A percentile compares a stretch with the other conserved stretches of the same genome.
Conservation (phyloP, 2,888 invertebrate genomes). For the Drosophila imparisetae region DNA sequence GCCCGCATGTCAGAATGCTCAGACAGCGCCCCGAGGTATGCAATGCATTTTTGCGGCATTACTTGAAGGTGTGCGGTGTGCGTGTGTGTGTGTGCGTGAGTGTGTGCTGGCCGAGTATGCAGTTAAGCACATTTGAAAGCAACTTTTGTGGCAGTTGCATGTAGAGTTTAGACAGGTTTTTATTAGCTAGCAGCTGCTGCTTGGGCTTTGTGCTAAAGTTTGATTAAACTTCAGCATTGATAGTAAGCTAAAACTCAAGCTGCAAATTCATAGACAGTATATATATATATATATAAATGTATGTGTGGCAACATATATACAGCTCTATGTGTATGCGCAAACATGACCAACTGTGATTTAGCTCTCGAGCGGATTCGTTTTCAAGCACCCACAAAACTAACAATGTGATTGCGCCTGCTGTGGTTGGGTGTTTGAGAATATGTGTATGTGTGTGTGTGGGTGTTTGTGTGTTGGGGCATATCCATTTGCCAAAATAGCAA, state of each 20-base stretch:
- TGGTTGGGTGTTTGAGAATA: neutral
- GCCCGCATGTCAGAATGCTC: conserved; percentile 27
- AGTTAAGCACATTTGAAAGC: conserved; percentile 37
- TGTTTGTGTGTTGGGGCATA: conserved; percentile 50
- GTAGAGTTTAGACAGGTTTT: conserved; percentile 53
- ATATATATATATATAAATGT: neutral
- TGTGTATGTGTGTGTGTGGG: neutral
- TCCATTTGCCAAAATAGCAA: conserved; percentile 80
- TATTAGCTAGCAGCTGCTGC: conserved; percentile 47
- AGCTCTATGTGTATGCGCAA: neutral
- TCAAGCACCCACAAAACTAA: conserved; percentile 36
- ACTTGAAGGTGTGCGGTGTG: conserved; percentile 38
- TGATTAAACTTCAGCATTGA: conserved; percentile 66
- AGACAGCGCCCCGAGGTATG: conserved; percentile 58
- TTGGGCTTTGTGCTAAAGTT: conserved; percentile 48
- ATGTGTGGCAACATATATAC: neutral
- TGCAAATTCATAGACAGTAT: conserved; percentile 45
- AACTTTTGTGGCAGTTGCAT: conserved; percentile 55
- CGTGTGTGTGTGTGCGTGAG: neutral
- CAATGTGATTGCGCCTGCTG: conserved; percentile 31
- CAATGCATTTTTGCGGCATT: conserved; percentile 39
- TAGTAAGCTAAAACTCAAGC: conserved; percentile 42
- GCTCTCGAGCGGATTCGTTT: conserved; percentile 31
- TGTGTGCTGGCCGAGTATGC: conserved; percentile 11
- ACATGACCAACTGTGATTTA: conserved; percentile 65